These are phyloP conservation scores for Falco cherrug DNA, from an alignment of 2,797 vertebrate genomes.

Conservation along the genomic window DNA sequence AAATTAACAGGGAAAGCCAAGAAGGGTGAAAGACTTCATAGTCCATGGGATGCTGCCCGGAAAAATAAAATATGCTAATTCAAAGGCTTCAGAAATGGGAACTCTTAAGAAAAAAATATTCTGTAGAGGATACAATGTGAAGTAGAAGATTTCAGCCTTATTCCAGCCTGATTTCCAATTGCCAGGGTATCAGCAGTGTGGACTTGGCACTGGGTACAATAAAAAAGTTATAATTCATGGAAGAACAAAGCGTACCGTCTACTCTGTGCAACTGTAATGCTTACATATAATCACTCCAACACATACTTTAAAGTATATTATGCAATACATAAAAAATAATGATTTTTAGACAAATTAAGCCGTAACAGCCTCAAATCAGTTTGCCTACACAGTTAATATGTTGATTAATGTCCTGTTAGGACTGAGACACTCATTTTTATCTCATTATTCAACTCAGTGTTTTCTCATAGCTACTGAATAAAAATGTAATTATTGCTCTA, in stretches of 20 bases:
- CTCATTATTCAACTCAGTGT: conserved; percentile 79
- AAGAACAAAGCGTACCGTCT: neutral
- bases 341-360: conserved; percentile 81
- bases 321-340: conserved; percentile 79
- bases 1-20: neutral
- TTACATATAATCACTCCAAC: conserved; percentile 54
- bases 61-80: neutral
- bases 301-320: conserved; percentile 65
- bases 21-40: neutral
- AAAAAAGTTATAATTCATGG: conserved; percentile 30
- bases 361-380: conserved; percentile 78
- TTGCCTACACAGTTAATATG: conserved; percentile 80
- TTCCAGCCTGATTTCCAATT: conserved; percentile 47
- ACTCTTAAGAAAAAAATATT: neutral
- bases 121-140: neutral
- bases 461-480: conserved; percentile 79
- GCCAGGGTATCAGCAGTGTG: neutral
- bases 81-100: neutral
- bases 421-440: conserved; percentile 77
- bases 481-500: conserved; percentile 80
- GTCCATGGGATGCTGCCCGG: neutral
- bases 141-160: neutral
- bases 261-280: conserved; percentile 5
- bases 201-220: conserved; percentile 19
- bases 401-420: conserved; percentile 85